Conservation (phyloP, 2,888 invertebrate genomes). For the Balanococcus diminutus region DNA sequence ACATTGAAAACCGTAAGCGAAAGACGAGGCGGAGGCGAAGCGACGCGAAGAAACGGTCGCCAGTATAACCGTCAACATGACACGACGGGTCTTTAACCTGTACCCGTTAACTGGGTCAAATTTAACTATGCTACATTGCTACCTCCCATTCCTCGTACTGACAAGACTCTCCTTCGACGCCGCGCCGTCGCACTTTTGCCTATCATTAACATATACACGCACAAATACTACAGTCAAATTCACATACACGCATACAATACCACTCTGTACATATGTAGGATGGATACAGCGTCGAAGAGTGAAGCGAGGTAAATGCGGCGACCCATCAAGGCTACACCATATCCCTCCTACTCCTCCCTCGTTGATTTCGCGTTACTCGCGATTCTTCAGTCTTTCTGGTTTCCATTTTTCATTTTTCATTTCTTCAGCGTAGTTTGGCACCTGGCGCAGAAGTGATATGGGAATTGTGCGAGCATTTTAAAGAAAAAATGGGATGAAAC, state of each 20-base stretch:
- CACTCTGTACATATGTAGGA: background rate
- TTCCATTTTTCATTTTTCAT: background rate
- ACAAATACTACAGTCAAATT: background rate
- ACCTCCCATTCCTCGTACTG: constrained; percentile 4
- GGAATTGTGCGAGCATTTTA: too few species aligned
- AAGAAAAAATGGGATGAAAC: too few species aligned
- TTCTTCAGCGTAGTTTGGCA: background rate
- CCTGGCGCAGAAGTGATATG: too few species aligned
- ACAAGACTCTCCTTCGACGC: background rate
- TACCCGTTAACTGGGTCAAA: constrained; percentile 54
- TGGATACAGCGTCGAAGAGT: background rate
- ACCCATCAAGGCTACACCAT: constrained; percentile 54
- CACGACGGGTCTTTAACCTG: constrained; percentile 55
- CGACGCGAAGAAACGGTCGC: constrained; percentile 14
- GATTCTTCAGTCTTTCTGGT: too few species aligned
- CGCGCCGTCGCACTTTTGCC: background rate
- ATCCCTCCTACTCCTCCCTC: background rate
- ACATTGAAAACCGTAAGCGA: constrained; percentile 46
- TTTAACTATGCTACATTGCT: constrained; percentile 47
- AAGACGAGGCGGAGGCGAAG: background rate
- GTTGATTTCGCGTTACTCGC: background rate
- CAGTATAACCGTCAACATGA: constrained; percentile 48
- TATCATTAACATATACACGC: background rate
- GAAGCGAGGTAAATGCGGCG: constrained; percentile 37
- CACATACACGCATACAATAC: background rate